These are phyloP conservation scores for Heliocidaris erythrogramma DNA, from an alignment of 35 echinoderm and acorn worm species.

Conservation along the genomic window DNA sequence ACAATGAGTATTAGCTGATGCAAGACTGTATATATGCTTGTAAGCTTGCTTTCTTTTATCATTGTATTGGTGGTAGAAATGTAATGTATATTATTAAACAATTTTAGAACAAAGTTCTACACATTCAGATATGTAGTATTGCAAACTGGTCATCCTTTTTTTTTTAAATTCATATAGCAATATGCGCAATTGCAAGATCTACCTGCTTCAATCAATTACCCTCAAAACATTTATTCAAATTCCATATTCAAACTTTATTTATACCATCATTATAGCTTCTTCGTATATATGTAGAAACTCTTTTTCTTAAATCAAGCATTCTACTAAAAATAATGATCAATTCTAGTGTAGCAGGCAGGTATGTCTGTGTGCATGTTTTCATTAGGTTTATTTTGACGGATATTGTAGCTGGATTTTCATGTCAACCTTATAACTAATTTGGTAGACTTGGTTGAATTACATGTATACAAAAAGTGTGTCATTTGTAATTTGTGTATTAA, in stretches of 20 bases:
- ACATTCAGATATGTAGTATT: not conserved
- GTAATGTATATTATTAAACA: not conserved
- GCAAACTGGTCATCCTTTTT: not conserved
- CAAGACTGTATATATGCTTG: constrained; percentile 33
- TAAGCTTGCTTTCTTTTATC: constrained; percentile 30
- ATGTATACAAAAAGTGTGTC: constrained; percentile 11
- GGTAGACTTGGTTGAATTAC: not conserved
- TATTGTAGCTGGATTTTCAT: not conserved
- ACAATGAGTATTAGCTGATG: not conserved
- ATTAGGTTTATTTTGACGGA: not conserved
- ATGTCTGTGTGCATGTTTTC: not conserved
- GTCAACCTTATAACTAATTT: not conserved
- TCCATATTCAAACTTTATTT: not conserved
- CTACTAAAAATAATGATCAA: not conserved
- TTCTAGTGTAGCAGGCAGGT: not conserved
- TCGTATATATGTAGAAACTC: not conserved
- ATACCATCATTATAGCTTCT: not conserved
- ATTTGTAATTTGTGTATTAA: not conserved
- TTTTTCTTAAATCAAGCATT: not conserved
- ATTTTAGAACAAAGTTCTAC: not conserved
- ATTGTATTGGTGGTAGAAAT: not conserved
- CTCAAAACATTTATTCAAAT: not conserved
- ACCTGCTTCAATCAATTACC: not conserved
- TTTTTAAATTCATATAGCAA: constrained; percentile 10
- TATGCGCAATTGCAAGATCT: constrained; percentile 19